Conservation (phyloP, 2,797 vertebrate species). For the Synaphobranchus kaupii region DNA sequence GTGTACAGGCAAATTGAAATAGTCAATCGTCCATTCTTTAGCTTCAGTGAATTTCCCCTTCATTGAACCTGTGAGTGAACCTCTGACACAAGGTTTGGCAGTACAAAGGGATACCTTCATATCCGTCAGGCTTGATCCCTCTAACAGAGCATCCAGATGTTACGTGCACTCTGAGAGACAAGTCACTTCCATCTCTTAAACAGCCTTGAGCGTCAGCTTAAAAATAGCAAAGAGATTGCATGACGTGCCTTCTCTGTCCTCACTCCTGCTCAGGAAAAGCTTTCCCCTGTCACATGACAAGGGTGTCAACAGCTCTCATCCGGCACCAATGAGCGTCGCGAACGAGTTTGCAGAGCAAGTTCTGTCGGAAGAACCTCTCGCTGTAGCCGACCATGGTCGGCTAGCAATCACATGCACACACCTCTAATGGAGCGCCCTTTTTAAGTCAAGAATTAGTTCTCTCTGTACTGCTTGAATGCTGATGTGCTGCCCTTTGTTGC, state of each 20-base stretch:
- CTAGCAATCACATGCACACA: no score
- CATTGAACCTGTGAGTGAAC: background rate
- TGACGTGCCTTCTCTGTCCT: background rate
- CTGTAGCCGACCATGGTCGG: no score
- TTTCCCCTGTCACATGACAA: background rate
- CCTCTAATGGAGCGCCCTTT: no score
- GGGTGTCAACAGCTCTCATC: background rate
- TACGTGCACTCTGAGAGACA: background rate
- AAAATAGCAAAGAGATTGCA: constrained; percentile 8
- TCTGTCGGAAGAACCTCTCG: no score
- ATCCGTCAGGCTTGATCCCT: background rate
- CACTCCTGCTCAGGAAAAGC: background rate
- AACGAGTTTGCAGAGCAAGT: no score
- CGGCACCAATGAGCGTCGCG: no score
- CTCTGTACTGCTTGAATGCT: no score
- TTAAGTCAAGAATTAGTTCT: no score
- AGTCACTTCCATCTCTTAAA: background rate
- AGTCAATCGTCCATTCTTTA: background rate
- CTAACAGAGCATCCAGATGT: background rate
- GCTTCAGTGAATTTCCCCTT: constrained; percentile 1
- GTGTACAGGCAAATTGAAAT: background rate
- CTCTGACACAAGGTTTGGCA: background rate
- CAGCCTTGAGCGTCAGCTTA: background rate
- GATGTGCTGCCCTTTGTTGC: no score
- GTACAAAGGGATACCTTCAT: background rate